phyloP scores from a whole-genome alignment of 2,113 vertebrate species.

The Podocnemis expansa region DNA sequence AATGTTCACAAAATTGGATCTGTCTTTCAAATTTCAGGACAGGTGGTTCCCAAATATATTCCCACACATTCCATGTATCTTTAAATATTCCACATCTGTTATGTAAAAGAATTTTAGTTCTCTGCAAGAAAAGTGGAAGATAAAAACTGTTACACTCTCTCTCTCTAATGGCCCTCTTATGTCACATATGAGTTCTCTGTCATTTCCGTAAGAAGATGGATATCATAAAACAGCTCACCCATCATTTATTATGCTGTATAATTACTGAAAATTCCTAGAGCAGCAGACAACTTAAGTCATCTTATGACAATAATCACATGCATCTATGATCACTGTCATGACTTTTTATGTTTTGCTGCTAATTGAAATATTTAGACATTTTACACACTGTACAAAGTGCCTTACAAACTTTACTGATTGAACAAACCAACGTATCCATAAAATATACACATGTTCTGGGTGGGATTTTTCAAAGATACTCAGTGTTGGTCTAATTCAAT shows the following conservation, averaged over 20 bases:
- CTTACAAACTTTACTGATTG: not conserved
- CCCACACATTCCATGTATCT: conserved; percentile 61
- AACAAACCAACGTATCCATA: not conserved
- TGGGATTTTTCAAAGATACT: not conserved
- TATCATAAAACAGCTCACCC: not conserved
- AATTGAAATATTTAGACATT: not conserved
- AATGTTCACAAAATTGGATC: not conserved
- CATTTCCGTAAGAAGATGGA: conserved; percentile 38
- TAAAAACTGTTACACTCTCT: conserved; percentile 52
- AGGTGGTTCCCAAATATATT: conserved; percentile 69
- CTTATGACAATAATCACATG: conserved; percentile 51
- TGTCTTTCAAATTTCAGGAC: conserved; percentile 50
- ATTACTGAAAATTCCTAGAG: conserved; percentile 50
- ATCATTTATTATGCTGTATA: not conserved
- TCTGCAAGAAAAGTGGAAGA: conserved; percentile 42
- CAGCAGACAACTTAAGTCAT: conserved; percentile 39
- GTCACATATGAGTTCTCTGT: conserved; percentile 19
- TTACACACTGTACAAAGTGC: not conserved
- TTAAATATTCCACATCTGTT: conserved; percentile 68
- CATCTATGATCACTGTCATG: not conserved
- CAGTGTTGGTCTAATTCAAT: not conserved
- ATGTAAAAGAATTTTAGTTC: conserved; percentile 54
- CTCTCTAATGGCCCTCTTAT: conserved; percentile 52
- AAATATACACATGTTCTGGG: not conserved
- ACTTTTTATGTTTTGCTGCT: not conserved